phyloP scores from a whole-genome alignment of 2,113 vertebrate genomes.

The Elachura formosa region DNA sequence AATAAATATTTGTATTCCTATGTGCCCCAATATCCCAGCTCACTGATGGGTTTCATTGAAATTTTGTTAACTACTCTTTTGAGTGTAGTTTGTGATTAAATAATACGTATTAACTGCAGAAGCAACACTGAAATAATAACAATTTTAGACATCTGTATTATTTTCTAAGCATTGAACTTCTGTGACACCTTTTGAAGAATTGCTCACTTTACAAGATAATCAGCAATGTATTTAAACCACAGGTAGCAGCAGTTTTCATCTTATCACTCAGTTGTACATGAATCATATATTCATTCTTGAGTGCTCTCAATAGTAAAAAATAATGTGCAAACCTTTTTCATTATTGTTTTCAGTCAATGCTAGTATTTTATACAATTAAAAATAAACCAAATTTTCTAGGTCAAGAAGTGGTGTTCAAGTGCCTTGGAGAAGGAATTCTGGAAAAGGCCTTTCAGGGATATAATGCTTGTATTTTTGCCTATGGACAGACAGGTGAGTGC shows the following conservation, averaged over 20 bases:
- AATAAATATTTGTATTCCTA: background rate
- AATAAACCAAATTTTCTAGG: constrained; percentile 73
- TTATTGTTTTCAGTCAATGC: background rate
- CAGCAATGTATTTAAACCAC: background rate
- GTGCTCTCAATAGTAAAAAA: background rate
- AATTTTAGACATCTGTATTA: background rate
- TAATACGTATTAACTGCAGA: background rate
- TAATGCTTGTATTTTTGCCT: constrained; percentile 98
- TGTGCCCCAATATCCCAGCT: background rate
- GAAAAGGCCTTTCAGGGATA: constrained; percentile 99
- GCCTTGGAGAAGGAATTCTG: constrained; percentile 98
- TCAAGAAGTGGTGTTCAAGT: constrained; percentile 98
- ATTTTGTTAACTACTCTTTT: background rate
- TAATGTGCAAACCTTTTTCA: background rate
- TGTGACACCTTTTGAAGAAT: background rate
- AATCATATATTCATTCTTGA: background rate
- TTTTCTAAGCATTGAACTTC: background rate
- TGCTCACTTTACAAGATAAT: background rate
- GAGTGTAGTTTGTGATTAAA: background rate
- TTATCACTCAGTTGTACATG: background rate
- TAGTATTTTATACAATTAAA: background rate
- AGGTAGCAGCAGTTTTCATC: background rate
- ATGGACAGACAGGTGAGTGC: constrained; percentile 93
- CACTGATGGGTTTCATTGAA: background rate
- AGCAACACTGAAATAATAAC: background rate